Conservation (phyloP, 2,113 vertebrate genomes). For the Ploceus nigricollis region DNA sequence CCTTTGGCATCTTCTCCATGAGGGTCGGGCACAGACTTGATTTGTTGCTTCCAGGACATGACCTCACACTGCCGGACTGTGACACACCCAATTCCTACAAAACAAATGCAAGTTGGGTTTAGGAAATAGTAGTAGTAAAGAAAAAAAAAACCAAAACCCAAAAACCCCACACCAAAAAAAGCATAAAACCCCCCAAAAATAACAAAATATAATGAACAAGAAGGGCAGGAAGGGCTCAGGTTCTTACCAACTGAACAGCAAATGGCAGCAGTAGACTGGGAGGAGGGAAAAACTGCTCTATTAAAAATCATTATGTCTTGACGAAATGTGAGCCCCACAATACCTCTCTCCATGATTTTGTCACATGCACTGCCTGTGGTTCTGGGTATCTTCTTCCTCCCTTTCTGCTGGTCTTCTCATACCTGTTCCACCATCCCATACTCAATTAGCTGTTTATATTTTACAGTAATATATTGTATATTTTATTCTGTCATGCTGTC, state of each 20-base stretch:
- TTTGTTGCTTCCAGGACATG: no score
- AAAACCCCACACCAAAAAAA: no score
- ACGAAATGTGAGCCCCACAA: background rate
- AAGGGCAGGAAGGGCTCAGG: background rate
- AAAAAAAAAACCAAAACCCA: no score
- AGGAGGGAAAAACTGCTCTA: background rate
- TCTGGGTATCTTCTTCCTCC: background rate
- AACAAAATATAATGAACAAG: no score
- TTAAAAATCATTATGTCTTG: background rate
- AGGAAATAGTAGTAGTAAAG: no score
- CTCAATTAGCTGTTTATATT: background rate
- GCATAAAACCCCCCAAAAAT: no score
- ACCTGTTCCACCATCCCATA: fast-evolving
- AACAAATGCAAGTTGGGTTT: no score
- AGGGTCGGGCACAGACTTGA: no score
- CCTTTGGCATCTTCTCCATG: no score
- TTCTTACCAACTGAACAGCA: background rate
- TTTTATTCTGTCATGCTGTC: background rate
- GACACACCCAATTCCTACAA: no score
- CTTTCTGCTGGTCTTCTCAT: background rate
- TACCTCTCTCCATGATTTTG: background rate
- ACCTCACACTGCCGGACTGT: no score
- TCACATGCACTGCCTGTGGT: fast-evolving
- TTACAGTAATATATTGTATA: background rate
- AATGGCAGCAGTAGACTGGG: background rate